Evolutionary conservation across 1,140 invertebrate species (phyloP), one percentile per base, ranked within the genome.

Genomic region (Achatina immaculata): DNA sequence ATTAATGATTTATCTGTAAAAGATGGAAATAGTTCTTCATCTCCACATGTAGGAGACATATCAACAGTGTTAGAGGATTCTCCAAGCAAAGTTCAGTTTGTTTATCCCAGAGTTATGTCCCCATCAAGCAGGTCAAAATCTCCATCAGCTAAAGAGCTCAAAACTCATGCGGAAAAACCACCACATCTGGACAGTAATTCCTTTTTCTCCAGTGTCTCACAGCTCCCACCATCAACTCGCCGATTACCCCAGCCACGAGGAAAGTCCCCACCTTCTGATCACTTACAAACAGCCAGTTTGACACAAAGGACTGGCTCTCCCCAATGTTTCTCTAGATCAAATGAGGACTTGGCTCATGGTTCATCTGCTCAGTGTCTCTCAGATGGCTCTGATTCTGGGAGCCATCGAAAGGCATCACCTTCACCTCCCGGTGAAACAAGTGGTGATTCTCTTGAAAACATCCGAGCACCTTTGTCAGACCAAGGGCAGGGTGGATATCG

Each of bases 381-480:
- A 1, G 76, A 78, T 68, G 31, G 40, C n/a, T 78, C 76, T 7
- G 76, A 78, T 31, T 68, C n/a, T 40, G 45, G 48, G 14, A n/a
- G 19, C 36, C 34, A 21, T 16, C 43, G 21, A 4, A 76, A 40
- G 31, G n/a, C 34, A 36, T 77, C 80, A 28, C 45, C 58, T 16
- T 82, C 81, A 11, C 75, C 81, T 1, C 68, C 75, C 24, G 72
- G 72, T 21, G 80, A 81, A 36, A 34, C 21, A n/a, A 83, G 82
- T 74, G 82, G 80, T 58, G 82, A 83, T 51, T 83, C 82, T 31
- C 40, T 62, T 28, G 82, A 83, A 0, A 78, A 58, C 62, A 65
- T 80, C 16, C 38, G 82, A 38, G 43, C 72, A 34, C 76, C 78
- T 43, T 58, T 71, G 45, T 83, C 82, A 21, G 82, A 83, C 48